Conservation (phyloP, 2,888 invertebrate species). For the Scaptomyza parva region DNA sequence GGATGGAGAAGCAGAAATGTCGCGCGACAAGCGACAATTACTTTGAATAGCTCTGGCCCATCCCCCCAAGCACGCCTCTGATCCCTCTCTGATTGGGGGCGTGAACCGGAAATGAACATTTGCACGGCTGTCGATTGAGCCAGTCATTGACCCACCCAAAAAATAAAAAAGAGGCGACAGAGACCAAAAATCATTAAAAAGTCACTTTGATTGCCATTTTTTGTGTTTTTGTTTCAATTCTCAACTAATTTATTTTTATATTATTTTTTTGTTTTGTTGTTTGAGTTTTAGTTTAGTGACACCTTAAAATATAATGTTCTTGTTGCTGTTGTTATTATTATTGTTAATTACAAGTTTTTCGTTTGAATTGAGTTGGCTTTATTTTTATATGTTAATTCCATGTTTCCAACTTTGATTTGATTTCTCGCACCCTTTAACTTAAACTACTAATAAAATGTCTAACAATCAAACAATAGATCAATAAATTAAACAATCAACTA, state of each 20-base stretch:
- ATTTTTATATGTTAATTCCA: slow-evolving; percentile 25
- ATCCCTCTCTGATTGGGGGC: slow-evolving; percentile 36
- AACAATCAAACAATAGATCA: slow-evolving; percentile 68
- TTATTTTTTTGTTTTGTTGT: slow-evolving; percentile 51
- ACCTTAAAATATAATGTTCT: slow-evolving; percentile 67
- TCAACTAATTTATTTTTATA: slow-evolving; percentile 77
- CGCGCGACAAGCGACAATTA: slow-evolving; percentile 71
- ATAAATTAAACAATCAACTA: slow-evolving; percentile 46
- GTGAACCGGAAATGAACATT: slow-evolving; percentile 65
- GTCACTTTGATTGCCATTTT: slow-evolving; percentile 43
- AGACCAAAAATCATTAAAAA: slow-evolving; percentile 48
- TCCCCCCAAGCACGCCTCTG: not conserved
- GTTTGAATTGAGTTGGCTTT: slow-evolving; percentile 53
- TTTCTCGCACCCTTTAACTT: slow-evolving; percentile 44
- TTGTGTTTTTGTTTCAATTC: slow-evolving; percentile 69
- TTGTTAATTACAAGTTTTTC: slow-evolving; percentile 62
- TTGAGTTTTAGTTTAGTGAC: slow-evolving; percentile 71
- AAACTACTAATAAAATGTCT: slow-evolving; percentile 58
- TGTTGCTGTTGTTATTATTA: slow-evolving; percentile 39
- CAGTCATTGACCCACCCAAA: slow-evolving; percentile 46
- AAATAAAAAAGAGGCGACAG: not conserved
- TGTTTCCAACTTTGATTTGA: slow-evolving; percentile 43
- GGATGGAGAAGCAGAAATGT: slow-evolving; percentile 26
- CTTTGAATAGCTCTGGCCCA: slow-evolving; percentile 36
- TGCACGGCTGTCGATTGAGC: slow-evolving; percentile 60